Percentiles rank a stretch among this genome's conserved stretches.
phyloP scores from a whole-genome alignment of 1,140 invertebrate genomes.

The Gonatopus flavifemur region DNA sequence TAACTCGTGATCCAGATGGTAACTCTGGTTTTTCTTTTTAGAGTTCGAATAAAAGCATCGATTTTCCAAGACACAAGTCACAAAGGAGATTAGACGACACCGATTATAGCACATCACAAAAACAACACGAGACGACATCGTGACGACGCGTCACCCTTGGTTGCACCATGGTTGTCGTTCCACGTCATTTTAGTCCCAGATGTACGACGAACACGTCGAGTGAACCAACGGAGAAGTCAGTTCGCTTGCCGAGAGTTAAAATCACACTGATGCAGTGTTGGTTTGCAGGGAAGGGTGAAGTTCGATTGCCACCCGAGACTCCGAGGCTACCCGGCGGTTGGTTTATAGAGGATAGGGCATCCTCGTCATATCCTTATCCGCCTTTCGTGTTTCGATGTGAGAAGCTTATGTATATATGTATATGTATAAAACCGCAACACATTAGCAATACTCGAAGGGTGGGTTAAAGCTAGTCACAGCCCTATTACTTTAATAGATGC shows the following conservation, averaged over 20 bases:
- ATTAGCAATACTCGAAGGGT: constrained; percentile 2
- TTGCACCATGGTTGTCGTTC: no score
- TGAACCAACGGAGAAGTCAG: constrained; percentile 32
- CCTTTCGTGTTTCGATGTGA: constrained; percentile 15
- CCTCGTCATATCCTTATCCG: constrained; percentile 39
- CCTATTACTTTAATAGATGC: constrained; percentile 32
- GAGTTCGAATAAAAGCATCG: no score
- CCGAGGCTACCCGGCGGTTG: constrained; percentile 6
- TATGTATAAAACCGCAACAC: no score
- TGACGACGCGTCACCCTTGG: no score
- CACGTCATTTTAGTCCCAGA: no score
- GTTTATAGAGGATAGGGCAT: constrained; percentile 22
- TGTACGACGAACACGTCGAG: constrained; percentile 16
- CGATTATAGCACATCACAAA: no score
- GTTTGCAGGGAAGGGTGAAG: constrained; percentile 34
- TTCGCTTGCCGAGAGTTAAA: constrained; percentile 32
- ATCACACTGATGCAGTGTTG: constrained; percentile 45
- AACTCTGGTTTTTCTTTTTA: no score
- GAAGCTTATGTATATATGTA: no score
- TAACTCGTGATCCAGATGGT: no score
- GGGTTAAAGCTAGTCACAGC: constrained; percentile 15
- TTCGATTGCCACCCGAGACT: constrained; percentile 35
- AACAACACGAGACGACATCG: no score
- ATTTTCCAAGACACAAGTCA: no score
- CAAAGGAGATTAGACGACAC: no score